phyloP scores from a whole-genome alignment of 2,888 invertebrate genomes.

The Clitarchus hookeri region DNA sequence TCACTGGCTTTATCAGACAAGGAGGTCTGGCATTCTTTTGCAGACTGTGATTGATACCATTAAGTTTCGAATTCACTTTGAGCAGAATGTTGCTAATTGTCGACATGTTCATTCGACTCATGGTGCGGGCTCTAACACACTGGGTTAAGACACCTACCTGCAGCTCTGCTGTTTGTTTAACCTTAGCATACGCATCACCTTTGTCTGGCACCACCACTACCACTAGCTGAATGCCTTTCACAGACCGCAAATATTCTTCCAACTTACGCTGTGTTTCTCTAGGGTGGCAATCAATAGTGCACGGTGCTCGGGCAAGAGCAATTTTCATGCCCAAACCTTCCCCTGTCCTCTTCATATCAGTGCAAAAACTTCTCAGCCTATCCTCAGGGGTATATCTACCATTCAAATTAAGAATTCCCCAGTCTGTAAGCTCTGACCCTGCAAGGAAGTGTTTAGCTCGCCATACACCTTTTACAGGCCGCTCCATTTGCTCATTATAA shows the following conservation, averaged over 20 bases:
- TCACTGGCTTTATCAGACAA: constrained; percentile 61
- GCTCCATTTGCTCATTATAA: constrained; percentile 50
- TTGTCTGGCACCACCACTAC: constrained; percentile 65
- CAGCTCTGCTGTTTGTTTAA: constrained; percentile 41
- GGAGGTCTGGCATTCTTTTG: constrained; percentile 51
- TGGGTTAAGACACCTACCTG: constrained; percentile 39
- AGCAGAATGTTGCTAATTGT: constrained; percentile 39
- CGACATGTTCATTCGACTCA: constrained; percentile 28
- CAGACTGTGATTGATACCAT: constrained; percentile 73
- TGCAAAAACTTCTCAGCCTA: constrained; percentile 38
- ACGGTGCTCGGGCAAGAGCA: constrained; percentile 28
- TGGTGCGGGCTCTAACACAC: constrained; percentile 35
- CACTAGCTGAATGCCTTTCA: constrained; percentile 57
- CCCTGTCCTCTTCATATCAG: constrained; percentile 21
- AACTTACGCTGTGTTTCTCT: constrained; percentile 23
- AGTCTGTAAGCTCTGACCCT: constrained; percentile 49
- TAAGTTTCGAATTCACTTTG: constrained; percentile 66
- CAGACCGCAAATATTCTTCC: constrained; percentile 30
- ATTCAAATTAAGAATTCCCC: constrained; percentile 58
- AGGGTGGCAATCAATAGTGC: neutral
- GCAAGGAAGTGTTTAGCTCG: constrained; percentile 51
- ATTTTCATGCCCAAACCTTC: constrained; percentile 49
- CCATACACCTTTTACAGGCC: constrained; percentile 56
- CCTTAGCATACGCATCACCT: constrained; percentile 54
- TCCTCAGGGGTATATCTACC: constrained; percentile 43